Base-by-base conservation (phyloP, 2,888 invertebrate genomes). In the Brachyptera risi region DNA sequence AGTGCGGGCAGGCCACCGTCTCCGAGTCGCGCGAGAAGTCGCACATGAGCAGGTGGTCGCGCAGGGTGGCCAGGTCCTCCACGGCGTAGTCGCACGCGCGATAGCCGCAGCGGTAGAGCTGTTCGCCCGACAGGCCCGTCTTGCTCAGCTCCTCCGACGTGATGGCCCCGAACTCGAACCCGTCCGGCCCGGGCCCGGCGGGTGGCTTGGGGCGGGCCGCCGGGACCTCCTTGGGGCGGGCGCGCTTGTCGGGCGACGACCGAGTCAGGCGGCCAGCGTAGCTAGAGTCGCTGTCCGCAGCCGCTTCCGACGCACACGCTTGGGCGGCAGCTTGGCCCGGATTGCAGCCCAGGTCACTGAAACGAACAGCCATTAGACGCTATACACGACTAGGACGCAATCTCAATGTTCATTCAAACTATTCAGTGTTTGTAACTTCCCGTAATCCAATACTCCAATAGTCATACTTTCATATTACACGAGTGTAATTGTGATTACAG, bases 81-180 rank as follows among this genome's bases (percentile, higher is more conserved):
- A 76, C 74, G 0, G 73, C 67, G 50, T 71, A 73, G 7, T 68
- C 67, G 66, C 84, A 84, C 1, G 69, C 67, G 2, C 68, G 67
- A 60, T 74, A 74, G 0, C 79, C 79, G 69, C 85, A 84, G 44
- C 73, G 74, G 66, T 77, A 84, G 3, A 85, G 70, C 40, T 78
- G 72, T n/a, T 66, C 68, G 9, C 80, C 80, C 27, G 67, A 63
- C 3, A 72, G 70, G 0, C 78, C 77, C 0, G 73, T 74, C 35
- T 72, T 65, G 51, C 69, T 72, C 1, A 73, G 71, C 27, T 75
- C 74, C 0, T 73, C 73, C 19, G 74, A 60, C 0, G 71, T 26
- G 9, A 54, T 65, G 24, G 65, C 61, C 27, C 64, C 66, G 1
- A 65, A 63, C n/a, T 65, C 61, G 19, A 54, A 60, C 19, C 19